These are phyloP conservation scores for Parazoanthus darwini DNA, from an alignment of 92 coral and sea anemone genomes.

Conservation along the genomic window DNA sequence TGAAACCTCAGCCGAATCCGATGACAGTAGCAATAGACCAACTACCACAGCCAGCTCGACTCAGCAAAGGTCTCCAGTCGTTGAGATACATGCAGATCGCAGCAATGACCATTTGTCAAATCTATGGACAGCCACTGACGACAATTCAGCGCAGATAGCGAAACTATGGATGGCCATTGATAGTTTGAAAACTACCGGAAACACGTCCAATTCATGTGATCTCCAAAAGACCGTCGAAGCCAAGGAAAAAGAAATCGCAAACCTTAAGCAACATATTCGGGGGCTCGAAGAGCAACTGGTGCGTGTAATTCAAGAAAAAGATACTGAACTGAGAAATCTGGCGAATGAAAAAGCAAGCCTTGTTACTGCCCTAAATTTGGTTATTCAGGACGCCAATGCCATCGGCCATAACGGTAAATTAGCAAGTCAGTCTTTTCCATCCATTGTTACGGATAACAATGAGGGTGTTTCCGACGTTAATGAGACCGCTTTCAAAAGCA, in stretches of 20 bases:
- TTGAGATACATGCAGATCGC: constrained; percentile 1
- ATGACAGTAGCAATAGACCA: constrained; percentile 2
- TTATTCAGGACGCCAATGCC: constrained; percentile 13
- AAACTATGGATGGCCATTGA: constrained; percentile 5
- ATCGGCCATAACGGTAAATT: constrained; percentile 21
- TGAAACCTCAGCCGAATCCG: constrained; percentile 1
- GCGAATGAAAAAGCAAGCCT: constrained; percentile 14
- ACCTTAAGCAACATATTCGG: constrained; percentile 13
- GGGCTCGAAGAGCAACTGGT: constrained; percentile 16
- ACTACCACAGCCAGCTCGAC: constrained; percentile 8
- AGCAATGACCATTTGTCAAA: constrained; percentile 14
- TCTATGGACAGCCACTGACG: constrained; percentile 21
- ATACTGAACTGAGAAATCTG: constrained; percentile 10
- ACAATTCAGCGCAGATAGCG: constrained; percentile 8
- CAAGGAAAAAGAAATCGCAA: constrained; percentile 22
- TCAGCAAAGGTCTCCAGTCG: constrained; percentile 8
- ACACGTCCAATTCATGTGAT: constrained; percentile 12
- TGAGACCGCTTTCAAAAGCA: background rate
- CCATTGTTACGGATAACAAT: constrained; percentile 14
- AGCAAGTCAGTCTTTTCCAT: constrained; percentile 17
- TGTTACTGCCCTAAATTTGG: constrained; percentile 13
- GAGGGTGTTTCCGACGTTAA: constrained; percentile 18
- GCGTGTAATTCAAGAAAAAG: constrained; percentile 13
- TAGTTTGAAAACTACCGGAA: constrained; percentile 4
- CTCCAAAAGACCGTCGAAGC: constrained; percentile 15